phyloP scores from a whole-genome alignment of 2,888 invertebrate genomes.

The Stenichneumon culpator region DNA sequence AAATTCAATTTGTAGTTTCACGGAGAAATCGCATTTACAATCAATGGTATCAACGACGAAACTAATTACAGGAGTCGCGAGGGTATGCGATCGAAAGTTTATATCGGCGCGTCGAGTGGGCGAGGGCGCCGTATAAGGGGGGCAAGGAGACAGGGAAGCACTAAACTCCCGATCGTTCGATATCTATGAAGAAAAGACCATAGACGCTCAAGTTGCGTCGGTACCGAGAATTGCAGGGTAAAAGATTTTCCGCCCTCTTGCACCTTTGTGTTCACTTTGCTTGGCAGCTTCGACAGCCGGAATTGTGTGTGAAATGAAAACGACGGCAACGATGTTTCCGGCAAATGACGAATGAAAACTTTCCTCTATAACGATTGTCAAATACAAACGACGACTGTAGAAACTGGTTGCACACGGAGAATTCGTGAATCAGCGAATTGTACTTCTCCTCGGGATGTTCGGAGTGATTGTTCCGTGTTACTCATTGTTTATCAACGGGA shows the following conservation, averaged over 20 bases:
- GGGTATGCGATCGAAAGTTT: slow-evolving; percentile 57
- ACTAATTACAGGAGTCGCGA: slow-evolving; percentile 59
- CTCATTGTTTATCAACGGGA: background rate
- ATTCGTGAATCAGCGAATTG: background rate
- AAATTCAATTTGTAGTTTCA: slow-evolving; percentile 33
- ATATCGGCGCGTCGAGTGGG: slow-evolving; percentile 19
- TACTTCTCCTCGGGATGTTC: background rate
- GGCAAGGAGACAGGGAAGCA: slow-evolving; percentile 26
- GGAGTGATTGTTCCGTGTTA: background rate
- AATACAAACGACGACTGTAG: background rate
- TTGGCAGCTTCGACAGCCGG: background rate
- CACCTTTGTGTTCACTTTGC: slow-evolving; percentile 31
- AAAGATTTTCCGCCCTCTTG: slow-evolving; percentile 44
- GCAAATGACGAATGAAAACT: slow-evolving; percentile 36
- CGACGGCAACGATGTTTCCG: slow-evolving; percentile 29
- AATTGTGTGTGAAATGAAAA: slow-evolving; percentile 19
- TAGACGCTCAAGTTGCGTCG: slow-evolving; percentile 20
- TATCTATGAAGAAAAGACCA: slow-evolving; percentile 57
- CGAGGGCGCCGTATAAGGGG: background rate
- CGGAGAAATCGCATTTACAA: slow-evolving; percentile 58
- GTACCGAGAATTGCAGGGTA: slow-evolving; percentile 33
- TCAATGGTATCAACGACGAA: slow-evolving; percentile 58
- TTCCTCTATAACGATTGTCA: slow-evolving; percentile 18
- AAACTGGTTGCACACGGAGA: background rate
- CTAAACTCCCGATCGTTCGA: slow-evolving; percentile 42